Evolutionary conservation across 2,113 vertebrate genomes (phyloP), one percentile per base, ranked within the genome.

Genomic region (Peromyscus californicus): DNA sequence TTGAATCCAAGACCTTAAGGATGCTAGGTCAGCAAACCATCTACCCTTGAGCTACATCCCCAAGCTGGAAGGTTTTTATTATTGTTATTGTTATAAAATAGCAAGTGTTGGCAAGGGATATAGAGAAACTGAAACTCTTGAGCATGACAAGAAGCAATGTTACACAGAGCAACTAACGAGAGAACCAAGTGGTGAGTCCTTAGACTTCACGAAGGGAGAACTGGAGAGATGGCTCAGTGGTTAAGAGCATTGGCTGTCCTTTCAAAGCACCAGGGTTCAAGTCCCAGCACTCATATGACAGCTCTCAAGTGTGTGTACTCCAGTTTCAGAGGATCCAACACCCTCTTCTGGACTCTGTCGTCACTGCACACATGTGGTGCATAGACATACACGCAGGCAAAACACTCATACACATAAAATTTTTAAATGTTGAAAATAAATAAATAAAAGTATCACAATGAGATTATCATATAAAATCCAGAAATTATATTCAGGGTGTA

Each of bases 61-160:
- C 63, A 33, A 11, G 10, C 63, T 82, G n/a, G 78, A 54, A 83
- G 65, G 51, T 33, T 70, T 69, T 69, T 48, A 29, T 76, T 31
- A 5, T 42, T 45, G 19, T 29, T 90, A 22, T 75, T n/a, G 33
- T 24, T 19, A 86, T 13, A 65, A 96, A 90, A 65, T 57, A 83
- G 2, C 19, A 91, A 94, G 16, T 72, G 12, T 88, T 82, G 54
- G 5, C 61, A 61, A 85, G 36, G 29, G 76, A 72, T 48, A 17
- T 86, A 17, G 36, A 95, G 70, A 96, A 89, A 90, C 61, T 57
- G 11, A 16, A 89, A 79, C 36, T 51, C 36, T 61, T 85, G 51
- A 74, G 7, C 63, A n/a, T 72, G 57, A 5, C 17, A 78, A 31
- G 45, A 48, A 21, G 48, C 21, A 70, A 45, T 74, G 63, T 57